phyloP scores from a whole-genome alignment of 2,888 invertebrate species.

The Lithophane socia region DNA sequence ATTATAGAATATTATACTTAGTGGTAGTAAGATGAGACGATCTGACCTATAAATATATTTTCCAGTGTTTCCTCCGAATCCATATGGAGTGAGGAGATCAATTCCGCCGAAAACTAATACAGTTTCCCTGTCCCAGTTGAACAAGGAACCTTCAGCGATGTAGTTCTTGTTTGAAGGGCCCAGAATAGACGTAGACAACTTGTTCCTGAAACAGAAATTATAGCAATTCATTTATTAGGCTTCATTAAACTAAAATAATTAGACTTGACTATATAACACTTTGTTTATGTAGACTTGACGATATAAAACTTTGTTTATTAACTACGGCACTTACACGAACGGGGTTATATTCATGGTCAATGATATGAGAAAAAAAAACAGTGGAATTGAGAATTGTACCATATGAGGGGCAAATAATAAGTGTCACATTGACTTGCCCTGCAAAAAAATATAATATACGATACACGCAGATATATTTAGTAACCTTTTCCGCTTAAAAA shows the following conservation, averaged over 20 bases:
- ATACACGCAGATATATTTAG: too few species aligned
- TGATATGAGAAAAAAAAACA: neutral
- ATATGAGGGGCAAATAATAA: neutral
- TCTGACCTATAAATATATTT: conserved; percentile 90
- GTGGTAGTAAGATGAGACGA: neutral
- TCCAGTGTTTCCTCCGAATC: conserved; percentile 90
- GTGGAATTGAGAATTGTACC: neutral
- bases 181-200: conserved; percentile 83
- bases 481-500: too few species aligned
- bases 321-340: neutral
- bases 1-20: too few species aligned
- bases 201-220: conserved; percentile 77
- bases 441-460: neutral
- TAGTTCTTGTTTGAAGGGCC: conserved; percentile 88
- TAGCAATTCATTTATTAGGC: conserved; percentile 25
- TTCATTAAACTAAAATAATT: neutral
- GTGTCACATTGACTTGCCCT: neutral
- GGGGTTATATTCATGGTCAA: neutral
- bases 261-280: neutral
- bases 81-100: conserved; percentile 91
- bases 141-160: conserved; percentile 87
- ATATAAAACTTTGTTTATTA: neutral
- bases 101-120: conserved; percentile 93
- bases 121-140: conserved; percentile 90
- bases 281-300: too few species aligned